Evolutionary conservation across 2,888 invertebrate genomes (phyloP).

Genomic region (Drosophila siamana): DNA sequence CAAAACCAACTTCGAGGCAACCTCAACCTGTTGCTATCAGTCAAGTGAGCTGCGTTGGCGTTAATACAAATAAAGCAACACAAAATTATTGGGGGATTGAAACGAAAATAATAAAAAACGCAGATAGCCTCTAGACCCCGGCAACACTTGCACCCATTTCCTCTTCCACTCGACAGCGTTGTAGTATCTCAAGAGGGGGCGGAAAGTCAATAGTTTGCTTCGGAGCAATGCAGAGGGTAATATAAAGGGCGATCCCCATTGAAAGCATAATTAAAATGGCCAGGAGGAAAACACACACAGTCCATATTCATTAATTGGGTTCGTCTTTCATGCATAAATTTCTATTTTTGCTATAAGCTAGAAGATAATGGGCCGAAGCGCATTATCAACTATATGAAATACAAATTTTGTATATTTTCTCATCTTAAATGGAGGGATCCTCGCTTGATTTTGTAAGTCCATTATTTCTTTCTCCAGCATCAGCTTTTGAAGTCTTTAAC

Average conservation of each 20-base stretch:
- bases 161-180: not conserved
- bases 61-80: conserved; percentile 6
- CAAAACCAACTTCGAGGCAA: not conserved
- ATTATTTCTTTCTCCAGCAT: too few species aligned
- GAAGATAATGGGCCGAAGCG: too few species aligned
- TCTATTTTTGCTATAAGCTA: too few species aligned
- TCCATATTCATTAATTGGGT: too few species aligned
- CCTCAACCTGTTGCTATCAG: conserved; percentile 20
- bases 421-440: too few species aligned
- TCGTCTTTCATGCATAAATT: too few species aligned
- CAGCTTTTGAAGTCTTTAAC: too few species aligned
- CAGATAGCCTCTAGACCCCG: not conserved
- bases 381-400: too few species aligned
- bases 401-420: too few species aligned
- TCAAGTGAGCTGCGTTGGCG: conserved; percentile 6
- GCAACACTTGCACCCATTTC: not conserved
- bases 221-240: not conserved
- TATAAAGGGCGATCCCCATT: not conserved
- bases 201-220: not conserved
- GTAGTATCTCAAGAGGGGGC: conserved; percentile 2
- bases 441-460: too few species aligned
- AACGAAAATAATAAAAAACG: not conserved
- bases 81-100: not conserved
- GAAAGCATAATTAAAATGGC: too few species aligned
- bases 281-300: too few species aligned